phyloP scores from a whole-genome alignment of 1,140 invertebrate genomes.

The Atta texana region DNA sequence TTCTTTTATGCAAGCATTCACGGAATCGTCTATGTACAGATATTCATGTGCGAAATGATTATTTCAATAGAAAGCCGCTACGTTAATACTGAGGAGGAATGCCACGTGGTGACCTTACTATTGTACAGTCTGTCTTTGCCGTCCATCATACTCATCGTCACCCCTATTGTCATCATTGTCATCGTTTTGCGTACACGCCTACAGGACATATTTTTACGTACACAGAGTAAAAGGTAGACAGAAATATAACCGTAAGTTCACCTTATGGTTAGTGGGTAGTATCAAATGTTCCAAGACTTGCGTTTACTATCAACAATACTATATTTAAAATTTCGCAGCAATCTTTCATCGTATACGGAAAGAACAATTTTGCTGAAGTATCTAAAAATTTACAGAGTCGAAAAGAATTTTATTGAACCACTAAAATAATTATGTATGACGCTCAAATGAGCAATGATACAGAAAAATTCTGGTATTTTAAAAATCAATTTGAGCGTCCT shows the following conservation, averaged over 20 bases:
- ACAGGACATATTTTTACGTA: slow-evolving; percentile 48
- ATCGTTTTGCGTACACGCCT: slow-evolving; percentile 63
- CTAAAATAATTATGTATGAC: too few species aligned
- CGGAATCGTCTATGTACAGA: slow-evolving; percentile 3
- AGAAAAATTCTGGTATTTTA: too few species aligned
- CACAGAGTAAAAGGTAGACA: slow-evolving; percentile 49
- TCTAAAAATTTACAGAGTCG: too few species aligned
- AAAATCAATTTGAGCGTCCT: too few species aligned
- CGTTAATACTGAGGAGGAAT: not conserved
- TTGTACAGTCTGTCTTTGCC: slow-evolving; percentile 66
- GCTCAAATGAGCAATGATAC: too few species aligned
- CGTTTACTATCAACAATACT: slow-evolving; percentile 12
- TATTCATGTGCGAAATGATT: slow-evolving; percentile 45
- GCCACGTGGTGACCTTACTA: slow-evolving; percentile 68
- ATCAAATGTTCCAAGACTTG: slow-evolving; percentile 32
- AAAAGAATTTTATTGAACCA: too few species aligned
- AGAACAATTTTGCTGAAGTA: too few species aligned
- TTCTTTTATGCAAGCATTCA: not conserved
- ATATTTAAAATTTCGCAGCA: not conserved
- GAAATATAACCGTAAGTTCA: slow-evolving; percentile 29
- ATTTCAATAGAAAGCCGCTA: slow-evolving; percentile 55
- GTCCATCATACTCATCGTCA: slow-evolving; percentile 76
- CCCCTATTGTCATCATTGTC: slow-evolving; percentile 77
- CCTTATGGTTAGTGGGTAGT: slow-evolving; percentile 27
- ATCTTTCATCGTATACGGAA: not conserved